Conservation (phyloP, 2,113 vertebrate genomes). For the Scalopus aquaticus region DNA sequence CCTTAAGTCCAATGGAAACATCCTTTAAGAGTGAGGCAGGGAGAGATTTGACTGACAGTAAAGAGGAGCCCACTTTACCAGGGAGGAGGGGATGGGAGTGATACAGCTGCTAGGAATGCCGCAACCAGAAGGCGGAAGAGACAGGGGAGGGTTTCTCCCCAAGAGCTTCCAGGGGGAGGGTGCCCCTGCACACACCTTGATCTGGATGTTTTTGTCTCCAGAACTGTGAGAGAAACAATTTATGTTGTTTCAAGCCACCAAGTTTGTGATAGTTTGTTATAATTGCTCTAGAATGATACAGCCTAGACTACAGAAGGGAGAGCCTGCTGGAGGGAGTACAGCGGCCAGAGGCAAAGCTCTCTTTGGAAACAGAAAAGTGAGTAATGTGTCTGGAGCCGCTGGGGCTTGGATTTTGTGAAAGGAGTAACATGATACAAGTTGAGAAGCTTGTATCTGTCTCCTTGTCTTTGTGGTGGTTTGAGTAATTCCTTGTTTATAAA, state of each 20-base stretch:
- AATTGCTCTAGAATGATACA: not conserved
- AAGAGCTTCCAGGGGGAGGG: not conserved
- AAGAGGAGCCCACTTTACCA: not conserved
- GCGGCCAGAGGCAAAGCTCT: not conserved
- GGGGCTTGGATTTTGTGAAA: not conserved
- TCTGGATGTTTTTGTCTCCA: not conserved
- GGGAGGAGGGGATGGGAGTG: not conserved
- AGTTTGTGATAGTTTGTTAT: not conserved
- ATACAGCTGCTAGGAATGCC: not conserved
- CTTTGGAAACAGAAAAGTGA: not conserved
- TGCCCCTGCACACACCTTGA: not conserved
- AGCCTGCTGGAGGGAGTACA: not conserved
- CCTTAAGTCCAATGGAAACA: not conserved
- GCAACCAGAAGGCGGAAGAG: not conserved
- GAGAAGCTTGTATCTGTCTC: not conserved
- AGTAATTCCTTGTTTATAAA: slow-evolving; percentile 39
- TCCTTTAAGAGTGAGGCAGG: not conserved
- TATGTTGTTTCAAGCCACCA: not conserved
- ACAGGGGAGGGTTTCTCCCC: not conserved
- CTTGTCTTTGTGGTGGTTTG: slow-evolving; percentile 7
- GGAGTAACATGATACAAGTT: not conserved
- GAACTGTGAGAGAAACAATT: not conserved
- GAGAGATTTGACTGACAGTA: not conserved
- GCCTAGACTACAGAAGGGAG: not conserved
- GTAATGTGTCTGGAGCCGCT: fast-evolving